A percentile compares a stretch with the other conserved stretches of the same genome.
phyloP scores from a whole-genome alignment of 2,888 invertebrate genomes.

The Ashinkailepas kermadecensis region DNA sequence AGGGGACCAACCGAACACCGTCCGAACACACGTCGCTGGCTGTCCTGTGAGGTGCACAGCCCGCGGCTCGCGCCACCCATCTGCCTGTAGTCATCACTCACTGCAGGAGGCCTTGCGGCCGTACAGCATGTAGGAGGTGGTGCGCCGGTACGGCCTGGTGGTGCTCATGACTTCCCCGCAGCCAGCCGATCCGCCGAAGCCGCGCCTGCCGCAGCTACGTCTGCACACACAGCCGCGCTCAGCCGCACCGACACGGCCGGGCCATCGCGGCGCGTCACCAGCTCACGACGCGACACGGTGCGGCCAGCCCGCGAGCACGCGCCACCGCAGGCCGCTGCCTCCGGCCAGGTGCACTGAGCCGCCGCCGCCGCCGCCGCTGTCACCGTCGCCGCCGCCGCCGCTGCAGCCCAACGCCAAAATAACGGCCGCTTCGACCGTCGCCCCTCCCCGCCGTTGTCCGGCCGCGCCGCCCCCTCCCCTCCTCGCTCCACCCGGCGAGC shows the following conservation, averaged over 20 bases:
- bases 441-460: background rate
- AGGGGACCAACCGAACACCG: too few relatives aligned
- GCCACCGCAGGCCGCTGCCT: background rate
- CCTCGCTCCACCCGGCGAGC: too few relatives aligned
- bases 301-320: background rate
- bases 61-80: too few relatives aligned
- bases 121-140: constrained; percentile 14
- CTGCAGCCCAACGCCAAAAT: background rate
- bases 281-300: background rate
- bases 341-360: background rate
- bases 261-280: background rate
- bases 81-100: background rate
- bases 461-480: too few relatives aligned
- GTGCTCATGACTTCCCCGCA: background rate
- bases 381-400: background rate
- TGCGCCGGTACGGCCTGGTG: constrained; percentile 1
- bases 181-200: too few relatives aligned
- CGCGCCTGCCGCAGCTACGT: too few relatives aligned
- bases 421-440: constrained; percentile 8
- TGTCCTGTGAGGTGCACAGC: too few relatives aligned
- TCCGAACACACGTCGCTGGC: too few relatives aligned
- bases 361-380: background rate
- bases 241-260: background rate
- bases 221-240: background rate
- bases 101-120: constrained; percentile 13